phyloP scores from a whole-genome alignment of 1,140 invertebrate genomes.

The Drosophila tropicalis region DNA sequence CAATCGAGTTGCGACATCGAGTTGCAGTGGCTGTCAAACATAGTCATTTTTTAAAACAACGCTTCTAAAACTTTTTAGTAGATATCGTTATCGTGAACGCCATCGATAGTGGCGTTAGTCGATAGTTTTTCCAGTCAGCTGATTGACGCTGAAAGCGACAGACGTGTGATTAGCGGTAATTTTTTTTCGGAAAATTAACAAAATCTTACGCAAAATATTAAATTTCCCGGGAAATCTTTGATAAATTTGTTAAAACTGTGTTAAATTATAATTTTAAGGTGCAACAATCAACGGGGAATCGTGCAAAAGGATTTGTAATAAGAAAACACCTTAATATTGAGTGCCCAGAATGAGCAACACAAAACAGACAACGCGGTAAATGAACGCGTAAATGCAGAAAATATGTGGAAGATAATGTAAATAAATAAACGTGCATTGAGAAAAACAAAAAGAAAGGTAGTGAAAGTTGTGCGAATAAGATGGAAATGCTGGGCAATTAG shows the following conservation, averaged over 20 bases:
- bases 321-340: conserved; percentile 9
- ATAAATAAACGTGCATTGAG: conserved; percentile 52
- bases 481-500: neutral
- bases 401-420: conserved; percentile 53
- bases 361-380: conserved; percentile 62
- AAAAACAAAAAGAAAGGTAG: neutral
- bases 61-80: too few species aligned
- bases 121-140: conserved; percentile 34
- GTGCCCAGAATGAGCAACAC: conserved; percentile 47
- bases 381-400: conserved; percentile 42
- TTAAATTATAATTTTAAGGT: neutral
- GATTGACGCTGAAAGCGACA: conserved; percentile 10
- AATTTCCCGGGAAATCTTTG: neutral
- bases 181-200: neutral
- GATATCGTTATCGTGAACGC: too few species aligned
- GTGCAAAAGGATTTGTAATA: neutral
- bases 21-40: too few species aligned
- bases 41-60: too few species aligned
- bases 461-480: conserved; percentile 37
- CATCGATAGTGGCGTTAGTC: too few species aligned
- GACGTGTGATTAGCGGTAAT: neutral
- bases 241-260: neutral
- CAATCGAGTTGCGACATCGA: too few species aligned
- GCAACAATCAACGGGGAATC: conserved; percentile 1
- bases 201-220: neutral